phyloP scores from a whole-genome alignment of 2,113 vertebrate species.

The Ia io region DNA sequence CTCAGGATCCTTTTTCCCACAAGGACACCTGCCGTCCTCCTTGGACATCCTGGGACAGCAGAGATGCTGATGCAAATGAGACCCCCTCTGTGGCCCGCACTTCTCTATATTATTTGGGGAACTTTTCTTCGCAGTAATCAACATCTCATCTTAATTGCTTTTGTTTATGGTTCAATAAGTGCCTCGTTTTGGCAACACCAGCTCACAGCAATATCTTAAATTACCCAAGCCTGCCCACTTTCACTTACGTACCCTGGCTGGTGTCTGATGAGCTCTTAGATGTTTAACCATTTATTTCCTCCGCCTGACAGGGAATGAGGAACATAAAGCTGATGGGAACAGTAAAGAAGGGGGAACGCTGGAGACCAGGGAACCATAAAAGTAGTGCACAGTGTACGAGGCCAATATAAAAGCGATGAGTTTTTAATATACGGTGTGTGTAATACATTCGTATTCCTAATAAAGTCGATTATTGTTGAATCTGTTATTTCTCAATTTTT shows the following conservation, averaged over 20 bases:
- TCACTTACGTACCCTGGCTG: conserved; percentile 64
- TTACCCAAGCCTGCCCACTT: conserved; percentile 67
- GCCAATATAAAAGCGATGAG: conserved; percentile 64
- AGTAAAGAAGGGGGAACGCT: conserved; percentile 20
- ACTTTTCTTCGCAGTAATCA: conserved; percentile 59
- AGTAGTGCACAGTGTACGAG: not conserved
- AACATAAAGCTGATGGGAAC: conserved; percentile 61
- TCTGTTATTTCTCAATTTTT: conserved; percentile 68
- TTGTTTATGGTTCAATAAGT: conserved; percentile 73
- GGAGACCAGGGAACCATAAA: conserved; percentile 62
- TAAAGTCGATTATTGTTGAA: conserved; percentile 71
- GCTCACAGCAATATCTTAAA: conserved; percentile 76
- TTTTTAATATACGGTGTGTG: conserved; percentile 62
- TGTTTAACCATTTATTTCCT: conserved; percentile 74
- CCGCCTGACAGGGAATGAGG: conserved; percentile 47
- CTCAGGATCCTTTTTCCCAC: not conserved
- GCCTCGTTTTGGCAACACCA: conserved; percentile 60
- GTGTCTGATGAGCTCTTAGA: conserved; percentile 65
- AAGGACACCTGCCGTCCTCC: not conserved
- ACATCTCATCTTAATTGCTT: conserved; percentile 72
- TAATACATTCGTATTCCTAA: conserved; percentile 64
- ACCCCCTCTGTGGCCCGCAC: not conserved
- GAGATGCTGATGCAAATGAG: conserved; percentile 12
- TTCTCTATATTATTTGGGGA: not conserved
- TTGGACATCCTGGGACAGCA: not conserved